Percentiles rank a stretch among this genome's conserved stretches.
These are phyloP conservation scores for Caenorhabditis remanei DNA, from an alignment of 1,140 invertebrate species.

Conservation along the genomic window DNA sequence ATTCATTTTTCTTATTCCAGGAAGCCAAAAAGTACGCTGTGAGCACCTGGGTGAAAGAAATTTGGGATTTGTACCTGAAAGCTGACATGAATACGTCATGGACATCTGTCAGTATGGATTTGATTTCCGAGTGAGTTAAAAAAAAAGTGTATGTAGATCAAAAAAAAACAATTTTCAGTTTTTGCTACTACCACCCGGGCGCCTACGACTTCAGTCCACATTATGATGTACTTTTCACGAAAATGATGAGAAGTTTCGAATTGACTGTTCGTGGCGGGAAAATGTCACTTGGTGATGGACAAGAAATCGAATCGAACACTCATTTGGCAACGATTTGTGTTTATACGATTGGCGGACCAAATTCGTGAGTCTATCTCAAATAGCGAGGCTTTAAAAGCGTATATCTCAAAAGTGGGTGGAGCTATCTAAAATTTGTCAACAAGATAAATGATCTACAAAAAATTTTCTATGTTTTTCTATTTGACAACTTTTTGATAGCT, in stretches of 20 bases:
- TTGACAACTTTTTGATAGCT: too few relatives aligned
- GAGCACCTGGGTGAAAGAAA: background rate
- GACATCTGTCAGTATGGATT: background rate
- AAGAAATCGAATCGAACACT: background rate
- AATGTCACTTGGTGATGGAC: conserved; percentile 30
- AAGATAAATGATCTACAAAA: too few relatives aligned
- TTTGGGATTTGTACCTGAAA: conserved; percentile 28
- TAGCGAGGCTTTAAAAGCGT: too few relatives aligned
- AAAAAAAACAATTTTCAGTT: background rate
- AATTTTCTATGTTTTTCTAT: too few relatives aligned
- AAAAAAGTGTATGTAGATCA: background rate
- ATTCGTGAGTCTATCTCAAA: background rate
- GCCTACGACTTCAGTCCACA: conserved; percentile 15
- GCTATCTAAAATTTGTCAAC: too few relatives aligned
- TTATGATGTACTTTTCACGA: conserved; percentile 15
- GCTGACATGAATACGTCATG: conserved; percentile 28
- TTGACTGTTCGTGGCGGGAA: conserved; percentile 34
- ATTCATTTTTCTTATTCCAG: background rate
- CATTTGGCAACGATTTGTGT: conserved; percentile 19
- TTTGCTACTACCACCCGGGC: background rate
- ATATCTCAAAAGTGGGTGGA: too few relatives aligned
- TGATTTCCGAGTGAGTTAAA: conserved; percentile 2
- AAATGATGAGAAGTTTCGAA: conserved; percentile 30
- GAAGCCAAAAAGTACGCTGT: conserved; percentile 13
- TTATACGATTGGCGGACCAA: conserved; percentile 25